These are phyloP conservation scores for Trachelipus rathkii DNA, from an alignment of 1,140 invertebrate genomes.

Conservation along the genomic window DNA sequence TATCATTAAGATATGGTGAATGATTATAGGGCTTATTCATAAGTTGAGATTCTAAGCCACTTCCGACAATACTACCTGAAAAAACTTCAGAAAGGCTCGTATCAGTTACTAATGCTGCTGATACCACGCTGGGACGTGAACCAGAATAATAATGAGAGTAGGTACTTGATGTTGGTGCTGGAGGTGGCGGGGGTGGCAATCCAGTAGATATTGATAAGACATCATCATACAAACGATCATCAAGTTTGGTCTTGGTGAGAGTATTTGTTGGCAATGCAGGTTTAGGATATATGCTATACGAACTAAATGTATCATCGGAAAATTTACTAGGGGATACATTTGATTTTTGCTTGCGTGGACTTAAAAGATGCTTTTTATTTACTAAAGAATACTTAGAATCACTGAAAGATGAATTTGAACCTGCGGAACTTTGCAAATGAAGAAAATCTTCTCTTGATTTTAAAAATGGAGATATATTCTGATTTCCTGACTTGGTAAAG, in stretches of 20 bases:
- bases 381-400: not conserved
- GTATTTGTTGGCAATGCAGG: conserved; percentile 31
- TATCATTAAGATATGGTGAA: conserved; percentile 19
- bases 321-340: conserved; percentile 22
- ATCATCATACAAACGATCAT: conserved; percentile 35
- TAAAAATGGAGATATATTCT: not conserved
- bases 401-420: not conserved
- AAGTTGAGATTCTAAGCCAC: not conserved
- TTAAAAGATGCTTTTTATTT: conserved; percentile 4
- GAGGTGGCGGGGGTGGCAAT: conserved; percentile 38
- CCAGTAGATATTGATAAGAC: conserved; percentile 32
- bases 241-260: conserved; percentile 20
- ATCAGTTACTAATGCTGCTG: conserved; percentile 33
- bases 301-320: conserved; percentile 32
- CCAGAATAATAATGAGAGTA: conserved; percentile 41
- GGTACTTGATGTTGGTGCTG: conserved; percentile 39
- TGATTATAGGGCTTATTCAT: not conserved
- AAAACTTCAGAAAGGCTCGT: conserved; percentile 33
- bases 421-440: not conserved
- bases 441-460: not conserved
- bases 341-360: conserved; percentile 23
- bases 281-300: conserved; percentile 37
- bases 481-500: no score
- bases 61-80: conserved; percentile 25
- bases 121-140: conserved; percentile 31